A percentile compares a stretch with the other conserved stretches of the same genome.
phyloP scores from a whole-genome alignment of 2,797 vertebrate species.

The Poecile montanus region DNA sequence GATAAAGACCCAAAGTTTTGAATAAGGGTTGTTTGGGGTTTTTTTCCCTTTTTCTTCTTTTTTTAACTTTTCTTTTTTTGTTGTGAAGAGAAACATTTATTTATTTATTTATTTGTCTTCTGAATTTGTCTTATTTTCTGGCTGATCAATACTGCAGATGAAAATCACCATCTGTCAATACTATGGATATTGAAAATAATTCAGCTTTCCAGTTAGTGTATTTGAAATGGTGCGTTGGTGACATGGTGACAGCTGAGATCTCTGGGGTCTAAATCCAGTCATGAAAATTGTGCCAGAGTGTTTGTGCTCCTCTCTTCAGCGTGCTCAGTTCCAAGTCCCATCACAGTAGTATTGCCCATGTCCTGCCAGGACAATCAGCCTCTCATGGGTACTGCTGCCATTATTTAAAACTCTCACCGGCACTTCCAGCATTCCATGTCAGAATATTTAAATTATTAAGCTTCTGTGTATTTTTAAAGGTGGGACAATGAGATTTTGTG shows the following conservation, averaged over 20 bases:
- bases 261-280: neutral
- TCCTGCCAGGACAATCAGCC: neutral
- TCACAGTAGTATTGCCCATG: accelerated
- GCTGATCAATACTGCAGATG: neutral
- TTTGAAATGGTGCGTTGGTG: neutral
- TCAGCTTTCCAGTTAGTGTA: neutral
- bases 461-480: neutral
- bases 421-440: neutral
- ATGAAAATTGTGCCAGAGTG: accelerated
- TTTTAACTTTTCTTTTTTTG: neutral
- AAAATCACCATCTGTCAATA: neutral
- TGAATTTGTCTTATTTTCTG: neutral
- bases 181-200: neutral
- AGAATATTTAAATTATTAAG: neutral
- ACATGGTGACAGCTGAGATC: neutral
- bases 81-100: neutral
- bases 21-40: neutral
- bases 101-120: neutral
- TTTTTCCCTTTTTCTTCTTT: neutral
- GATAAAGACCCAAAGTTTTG: neutral
- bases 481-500: neutral
- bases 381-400: neutral
- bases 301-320: neutral
- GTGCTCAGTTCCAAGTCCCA: neutral
- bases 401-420: neutral